phyloP scores from a whole-genome alignment of 2,113 vertebrate species.

The Oryzias javanicus region DNA sequence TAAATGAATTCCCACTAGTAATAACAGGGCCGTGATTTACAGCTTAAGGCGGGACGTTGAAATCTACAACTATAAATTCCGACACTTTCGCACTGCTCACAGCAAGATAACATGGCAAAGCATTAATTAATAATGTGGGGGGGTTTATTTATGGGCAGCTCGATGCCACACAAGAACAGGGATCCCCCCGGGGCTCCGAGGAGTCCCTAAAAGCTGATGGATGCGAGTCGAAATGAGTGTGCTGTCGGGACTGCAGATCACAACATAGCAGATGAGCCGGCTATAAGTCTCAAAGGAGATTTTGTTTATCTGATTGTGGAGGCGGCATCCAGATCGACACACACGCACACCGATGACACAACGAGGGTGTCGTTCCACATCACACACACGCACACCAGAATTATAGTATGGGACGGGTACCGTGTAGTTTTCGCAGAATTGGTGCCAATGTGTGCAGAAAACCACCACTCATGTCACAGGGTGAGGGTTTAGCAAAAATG shows the following conservation, averaged over 20 bases:
- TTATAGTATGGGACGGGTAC: too few species aligned
- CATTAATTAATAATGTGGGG: constrained; percentile 62
- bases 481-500: constrained; percentile 59
- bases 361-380: too few species aligned
- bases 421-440: constrained; percentile 63
- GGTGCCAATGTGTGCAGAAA: constrained; percentile 66
- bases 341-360: too few species aligned
- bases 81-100: constrained; percentile 34
- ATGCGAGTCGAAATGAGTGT: too few species aligned
- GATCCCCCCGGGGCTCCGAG: constrained; percentile 75
- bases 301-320: too few species aligned
- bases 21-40: constrained; percentile 33
- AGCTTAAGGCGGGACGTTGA: constrained; percentile 4
- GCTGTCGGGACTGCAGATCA: too few species aligned
- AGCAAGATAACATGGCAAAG: constrained; percentile 28
- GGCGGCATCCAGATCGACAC: too few species aligned
- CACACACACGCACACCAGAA: too few species aligned
- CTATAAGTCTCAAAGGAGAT: too few species aligned
- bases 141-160: constrained; percentile 74
- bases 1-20: constrained; percentile 30
- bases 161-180: constrained; percentile 79
- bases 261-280: too few species aligned
- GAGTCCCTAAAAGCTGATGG: constrained; percentile 68
- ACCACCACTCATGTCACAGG: constrained; percentile 48
- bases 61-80: too few species aligned